Evolutionary conservation across 2,797 vertebrate genomes (phyloP).

Genomic region (Heteromormyrus szaboi): DNA sequence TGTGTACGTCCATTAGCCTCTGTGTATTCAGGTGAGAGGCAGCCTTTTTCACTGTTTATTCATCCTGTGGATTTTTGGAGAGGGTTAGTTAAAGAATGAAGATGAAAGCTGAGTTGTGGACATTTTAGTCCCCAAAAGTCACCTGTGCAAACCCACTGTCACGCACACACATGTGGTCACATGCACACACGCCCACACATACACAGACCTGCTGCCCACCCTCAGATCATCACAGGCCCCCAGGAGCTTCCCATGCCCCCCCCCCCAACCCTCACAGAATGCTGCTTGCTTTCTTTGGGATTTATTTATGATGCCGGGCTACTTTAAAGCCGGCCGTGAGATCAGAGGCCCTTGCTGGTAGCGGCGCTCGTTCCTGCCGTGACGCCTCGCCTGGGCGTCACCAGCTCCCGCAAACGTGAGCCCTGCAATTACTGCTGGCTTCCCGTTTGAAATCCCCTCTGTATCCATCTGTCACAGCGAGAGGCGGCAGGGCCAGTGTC

Average conservation of each 20-base stretch:
- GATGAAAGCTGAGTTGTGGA: neutral
- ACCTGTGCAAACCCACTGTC: neutral
- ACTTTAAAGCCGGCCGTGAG: neutral
- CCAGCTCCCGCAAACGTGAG: neutral
- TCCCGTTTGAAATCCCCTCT: slow-evolving; percentile 33
- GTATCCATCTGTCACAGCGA: slow-evolving; percentile 49
- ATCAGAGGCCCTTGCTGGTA: neutral
- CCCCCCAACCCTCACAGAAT: neutral
- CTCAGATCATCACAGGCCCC: neutral
- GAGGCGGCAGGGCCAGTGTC: slow-evolving; percentile 45
- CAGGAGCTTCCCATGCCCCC: neutral
- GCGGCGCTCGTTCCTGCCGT: neutral
- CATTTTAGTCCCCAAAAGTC: neutral
- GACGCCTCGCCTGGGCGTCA: neutral
- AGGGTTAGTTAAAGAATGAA: neutral
- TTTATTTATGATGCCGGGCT: neutral
- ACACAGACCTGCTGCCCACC: neutral
- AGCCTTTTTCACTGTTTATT: neutral
- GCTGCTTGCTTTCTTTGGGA: neutral
- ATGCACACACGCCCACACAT: neutral
- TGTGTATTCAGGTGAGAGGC: neutral
- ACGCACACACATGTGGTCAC: neutral
- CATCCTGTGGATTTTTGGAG: neutral
- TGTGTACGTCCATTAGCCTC: neutral
- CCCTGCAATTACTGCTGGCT: slow-evolving; percentile 20